Conservation (phyloP, 2,888 invertebrate genomes). For the Cyrtodaria siliqua region DNA sequence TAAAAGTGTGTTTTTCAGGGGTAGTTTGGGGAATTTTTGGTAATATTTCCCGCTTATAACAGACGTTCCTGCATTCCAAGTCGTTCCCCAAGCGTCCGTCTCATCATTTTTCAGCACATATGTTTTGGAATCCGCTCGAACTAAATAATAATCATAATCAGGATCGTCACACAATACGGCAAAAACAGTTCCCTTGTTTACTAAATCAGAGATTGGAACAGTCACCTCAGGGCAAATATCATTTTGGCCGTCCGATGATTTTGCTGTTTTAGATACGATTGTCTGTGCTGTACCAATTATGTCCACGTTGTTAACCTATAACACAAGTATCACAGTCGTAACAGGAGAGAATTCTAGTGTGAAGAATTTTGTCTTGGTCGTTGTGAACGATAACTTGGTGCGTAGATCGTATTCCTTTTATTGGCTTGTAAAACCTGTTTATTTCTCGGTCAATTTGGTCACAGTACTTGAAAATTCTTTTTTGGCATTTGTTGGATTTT, state of each 20-base stretch:
- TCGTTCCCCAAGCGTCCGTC: slow-evolving; percentile 12
- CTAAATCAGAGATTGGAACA: not conserved
- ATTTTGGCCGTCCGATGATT: not conserved
- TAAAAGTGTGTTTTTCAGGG: not conserved
- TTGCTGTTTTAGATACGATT: slow-evolving; percentile 13
- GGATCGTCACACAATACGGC: slow-evolving; percentile 8
- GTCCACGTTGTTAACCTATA: not conserved
- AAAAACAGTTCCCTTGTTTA: slow-evolving; percentile 3
- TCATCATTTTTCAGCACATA: not conserved
- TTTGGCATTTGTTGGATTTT: slow-evolving; percentile 26
- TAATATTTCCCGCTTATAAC: slow-evolving; percentile 6
- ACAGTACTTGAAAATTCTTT: slow-evolving; percentile 39
- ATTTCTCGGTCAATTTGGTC: slow-evolving; percentile 6
- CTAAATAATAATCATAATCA: slow-evolving; percentile 26
- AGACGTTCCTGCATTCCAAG: slow-evolving; percentile 6
- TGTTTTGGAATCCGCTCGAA: slow-evolving; percentile 7
- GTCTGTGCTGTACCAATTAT: not conserved
- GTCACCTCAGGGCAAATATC: not conserved
- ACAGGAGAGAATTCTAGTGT: not conserved
- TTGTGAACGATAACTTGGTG: slow-evolving; percentile 1
- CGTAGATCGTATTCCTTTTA: slow-evolving; percentile 2
- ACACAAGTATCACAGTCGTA: not conserved
- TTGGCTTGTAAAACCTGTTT: not conserved
- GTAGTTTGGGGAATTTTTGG: not conserved
- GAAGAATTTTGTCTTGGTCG: not conserved